Evolutionary conservation across 37 sponge, comb jelly and placozoan species (phyloP).

Genomic region (Aplysina aerophoba): DNA sequence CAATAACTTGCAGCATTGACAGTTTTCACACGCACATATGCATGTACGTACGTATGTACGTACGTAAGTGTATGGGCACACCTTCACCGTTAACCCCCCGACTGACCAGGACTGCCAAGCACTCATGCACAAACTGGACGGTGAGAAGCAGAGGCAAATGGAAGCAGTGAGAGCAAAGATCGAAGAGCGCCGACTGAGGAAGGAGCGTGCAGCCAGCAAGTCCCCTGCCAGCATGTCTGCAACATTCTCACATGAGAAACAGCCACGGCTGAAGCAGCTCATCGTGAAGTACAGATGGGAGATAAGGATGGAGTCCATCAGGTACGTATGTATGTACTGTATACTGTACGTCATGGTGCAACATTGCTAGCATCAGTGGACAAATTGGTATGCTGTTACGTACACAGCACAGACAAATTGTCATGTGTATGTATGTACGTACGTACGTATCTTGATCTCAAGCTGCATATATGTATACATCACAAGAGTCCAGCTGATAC

Average conservation of each 20-base stretch:
- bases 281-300: constrained; percentile 9
- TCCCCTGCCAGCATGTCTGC: not conserved
- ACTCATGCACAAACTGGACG: constrained; percentile 22
- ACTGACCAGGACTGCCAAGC: constrained; percentile 14
- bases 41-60: not conserved
- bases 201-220: not conserved
- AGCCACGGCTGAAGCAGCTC: constrained; percentile 1
- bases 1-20: no score
- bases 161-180: not conserved
- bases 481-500: no score
- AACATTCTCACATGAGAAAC: not conserved
- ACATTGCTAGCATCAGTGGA: no score
- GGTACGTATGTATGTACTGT: not conserved
- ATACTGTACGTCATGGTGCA: no score
- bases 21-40: not conserved
- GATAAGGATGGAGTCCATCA: constrained; percentile 10
- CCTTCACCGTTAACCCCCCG: no score
- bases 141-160: not conserved
- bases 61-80: no score
- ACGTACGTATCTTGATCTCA: no score
- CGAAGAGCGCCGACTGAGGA: not conserved
- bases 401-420: no score
- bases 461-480: no score
- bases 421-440: no score
- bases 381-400: no score